These are phyloP conservation scores for Ammodytes marinus DNA, from an alignment of 2,113 vertebrate species.

Conservation along the genomic window DNA sequence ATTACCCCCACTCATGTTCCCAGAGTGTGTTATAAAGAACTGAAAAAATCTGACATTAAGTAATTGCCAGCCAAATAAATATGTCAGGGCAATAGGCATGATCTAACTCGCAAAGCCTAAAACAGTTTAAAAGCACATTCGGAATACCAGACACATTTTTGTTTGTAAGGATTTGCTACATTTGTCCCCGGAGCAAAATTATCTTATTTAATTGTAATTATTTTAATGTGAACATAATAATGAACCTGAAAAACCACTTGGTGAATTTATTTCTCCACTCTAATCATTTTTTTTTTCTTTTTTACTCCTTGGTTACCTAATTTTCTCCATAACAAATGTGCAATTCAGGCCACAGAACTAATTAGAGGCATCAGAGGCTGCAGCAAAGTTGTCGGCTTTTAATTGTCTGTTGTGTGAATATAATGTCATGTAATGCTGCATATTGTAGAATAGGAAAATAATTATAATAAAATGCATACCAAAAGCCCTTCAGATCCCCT, in stretches of 20 bases:
- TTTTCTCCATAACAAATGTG: conserved; percentile 55
- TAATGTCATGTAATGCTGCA: conserved; percentile 10
- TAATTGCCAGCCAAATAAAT: conserved; percentile 28
- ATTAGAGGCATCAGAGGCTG: conserved; percentile 53
- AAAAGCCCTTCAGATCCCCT: neutral
- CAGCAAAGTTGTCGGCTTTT: conserved; percentile 31
- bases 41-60: conserved; percentile 46
- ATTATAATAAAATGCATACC: neutral
- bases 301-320: conserved; percentile 53
- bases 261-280: conserved; percentile 42
- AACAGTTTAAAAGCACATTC: conserved; percentile 30
- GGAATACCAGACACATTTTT: neutral
- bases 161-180: conserved; percentile 25
- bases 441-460: conserved; percentile 2
- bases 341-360: conserved; percentile 59
- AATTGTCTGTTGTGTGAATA: conserved; percentile 32
- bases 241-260: conserved; percentile 45
- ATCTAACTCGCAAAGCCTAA: conserved; percentile 18
- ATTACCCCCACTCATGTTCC: conserved; percentile 24
- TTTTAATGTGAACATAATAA: conserved; percentile 49
- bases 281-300: conserved; percentile 35
- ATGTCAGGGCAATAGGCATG: conserved; percentile 18
- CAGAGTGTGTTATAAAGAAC: conserved; percentile 46
- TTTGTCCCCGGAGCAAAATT: conserved; percentile 29
- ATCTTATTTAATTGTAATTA: conserved; percentile 58